A percentile compares a stretch with the other conserved stretches of the same genome.
Evolutionary conservation across 2,113 vertebrate species (phyloP).

Genomic region (Tachysurus vachellii): DNA sequence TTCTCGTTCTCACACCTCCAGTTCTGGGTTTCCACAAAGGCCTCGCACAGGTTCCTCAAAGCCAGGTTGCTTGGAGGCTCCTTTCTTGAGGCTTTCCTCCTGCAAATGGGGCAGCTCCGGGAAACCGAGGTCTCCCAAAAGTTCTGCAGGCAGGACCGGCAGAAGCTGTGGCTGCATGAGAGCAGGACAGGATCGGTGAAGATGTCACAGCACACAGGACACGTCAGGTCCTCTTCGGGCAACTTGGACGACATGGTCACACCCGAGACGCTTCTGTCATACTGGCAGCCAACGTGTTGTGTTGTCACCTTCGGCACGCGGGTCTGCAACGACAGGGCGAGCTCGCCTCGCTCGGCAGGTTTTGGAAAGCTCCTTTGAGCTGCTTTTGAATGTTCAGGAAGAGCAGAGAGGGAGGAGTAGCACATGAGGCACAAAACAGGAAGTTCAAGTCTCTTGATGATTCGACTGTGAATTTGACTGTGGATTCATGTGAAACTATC

Average conservation of each 20-base stretch:
- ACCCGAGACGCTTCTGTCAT: neutral
- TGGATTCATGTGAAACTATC: neutral
- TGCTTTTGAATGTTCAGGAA: slow-evolving; percentile 21
- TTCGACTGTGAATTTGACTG: neutral
- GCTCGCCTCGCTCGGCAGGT: slow-evolving; percentile 21
- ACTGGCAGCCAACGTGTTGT: neutral
- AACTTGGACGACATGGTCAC: slow-evolving; percentile 57
- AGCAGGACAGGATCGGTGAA: slow-evolving; percentile 66
- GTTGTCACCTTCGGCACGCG: neutral
- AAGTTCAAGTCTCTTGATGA: slow-evolving; percentile 63
- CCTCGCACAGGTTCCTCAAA: slow-evolving; percentile 72
- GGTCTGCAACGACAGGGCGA: neutral
- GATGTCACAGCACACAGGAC: slow-evolving; percentile 71
- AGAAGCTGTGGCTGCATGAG: slow-evolving; percentile 72
- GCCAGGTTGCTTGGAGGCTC: slow-evolving; percentile 67
- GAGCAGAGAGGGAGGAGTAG: slow-evolving; percentile 48
- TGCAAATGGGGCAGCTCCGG: slow-evolving; percentile 67
- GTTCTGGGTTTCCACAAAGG: slow-evolving; percentile 56
- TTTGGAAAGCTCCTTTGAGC: slow-evolving; percentile 10
- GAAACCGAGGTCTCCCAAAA: slow-evolving; percentile 59
- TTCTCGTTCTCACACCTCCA: slow-evolving; percentile 17
- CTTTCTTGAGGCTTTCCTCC: slow-evolving; percentile 62
- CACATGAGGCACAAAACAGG: slow-evolving; percentile 60
- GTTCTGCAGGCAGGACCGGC: slow-evolving; percentile 61
- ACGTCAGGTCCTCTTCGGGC: slow-evolving; percentile 68